phyloP scores from a whole-genome alignment of 2,888 invertebrate species.

The Standfussiana lucernea region DNA sequence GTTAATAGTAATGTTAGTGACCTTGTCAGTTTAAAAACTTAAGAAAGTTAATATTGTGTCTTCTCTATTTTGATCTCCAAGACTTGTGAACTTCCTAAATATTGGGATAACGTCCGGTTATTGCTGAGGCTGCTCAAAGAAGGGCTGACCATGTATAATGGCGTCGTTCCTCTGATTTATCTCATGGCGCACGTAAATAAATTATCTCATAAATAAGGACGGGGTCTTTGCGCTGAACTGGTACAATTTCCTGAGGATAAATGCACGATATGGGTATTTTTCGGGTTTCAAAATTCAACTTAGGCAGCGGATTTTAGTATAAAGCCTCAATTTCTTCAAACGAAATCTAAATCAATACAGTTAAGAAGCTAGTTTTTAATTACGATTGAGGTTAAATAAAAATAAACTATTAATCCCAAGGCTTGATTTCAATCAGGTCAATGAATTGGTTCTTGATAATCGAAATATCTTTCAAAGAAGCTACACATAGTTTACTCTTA shows the following conservation, averaged over 20 bases:
- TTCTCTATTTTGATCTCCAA: not conserved
- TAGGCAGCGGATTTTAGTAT: not conserved
- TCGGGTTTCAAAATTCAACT: conserved; percentile 11
- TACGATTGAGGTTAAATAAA: not conserved
- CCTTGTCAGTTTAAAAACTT: no score
- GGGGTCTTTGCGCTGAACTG: conserved; percentile 53
- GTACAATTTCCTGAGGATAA: conserved; percentile 45
- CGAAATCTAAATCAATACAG: not conserved
- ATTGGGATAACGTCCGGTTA: conserved; percentile 45
- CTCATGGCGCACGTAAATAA: conserved; percentile 59
- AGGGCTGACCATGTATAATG: conserved; percentile 57
- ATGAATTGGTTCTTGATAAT: not conserved
- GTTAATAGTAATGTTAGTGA: no score
- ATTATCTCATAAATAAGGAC: conserved; percentile 64
- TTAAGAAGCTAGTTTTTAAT: not conserved
- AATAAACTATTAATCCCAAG: not conserved
- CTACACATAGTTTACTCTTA: no score
- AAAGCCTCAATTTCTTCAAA: not conserved
- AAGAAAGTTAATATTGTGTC: not conserved
- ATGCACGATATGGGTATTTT: conserved; percentile 31
- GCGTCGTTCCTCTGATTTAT: conserved; percentile 61
- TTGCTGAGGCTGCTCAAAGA: conserved; percentile 37
- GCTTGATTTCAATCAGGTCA: conserved; percentile 1
- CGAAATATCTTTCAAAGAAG: not conserved
- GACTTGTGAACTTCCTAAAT: conserved; percentile 10